Evolutionary conservation across 1,140 invertebrate species (phyloP).

Genomic region (Trialeurodes vaporariorum): DNA sequence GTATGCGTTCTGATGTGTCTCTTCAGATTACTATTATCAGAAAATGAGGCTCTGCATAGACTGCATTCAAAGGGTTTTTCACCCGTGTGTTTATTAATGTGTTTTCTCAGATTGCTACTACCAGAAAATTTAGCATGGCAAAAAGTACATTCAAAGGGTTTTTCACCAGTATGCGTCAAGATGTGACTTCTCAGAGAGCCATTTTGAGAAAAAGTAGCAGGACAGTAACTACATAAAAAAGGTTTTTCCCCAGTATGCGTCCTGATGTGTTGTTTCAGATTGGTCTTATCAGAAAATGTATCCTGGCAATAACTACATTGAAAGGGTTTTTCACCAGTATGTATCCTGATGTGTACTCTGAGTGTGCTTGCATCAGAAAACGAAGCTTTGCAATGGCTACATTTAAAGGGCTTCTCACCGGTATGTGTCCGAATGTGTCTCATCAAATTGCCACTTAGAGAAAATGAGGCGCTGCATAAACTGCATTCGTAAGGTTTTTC

Average conservation of each 20-base stretch:
- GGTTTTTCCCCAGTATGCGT: conserved; percentile 42
- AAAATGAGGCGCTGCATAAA: conserved; percentile 49
- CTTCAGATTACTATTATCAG: conserved; percentile 50
- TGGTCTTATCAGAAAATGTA: conserved; percentile 30
- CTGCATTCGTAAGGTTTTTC: conserved; percentile 60
- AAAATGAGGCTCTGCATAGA: conserved; percentile 37
- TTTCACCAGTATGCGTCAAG: conserved; percentile 22
- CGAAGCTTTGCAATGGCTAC: conserved; percentile 18
- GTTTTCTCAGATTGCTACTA: conserved; percentile 12
- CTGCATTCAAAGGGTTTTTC: conserved; percentile 19
- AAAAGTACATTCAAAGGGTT: conserved; percentile 32
- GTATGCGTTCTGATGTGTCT: conserved; percentile 44
- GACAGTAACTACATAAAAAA: conserved; percentile 14
- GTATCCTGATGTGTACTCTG: conserved; percentile 11
- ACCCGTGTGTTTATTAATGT: conserved; percentile 19
- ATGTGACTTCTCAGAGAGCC: conserved; percentile 16
- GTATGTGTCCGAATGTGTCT: conserved; percentile 65
- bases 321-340: conserved; percentile 17
- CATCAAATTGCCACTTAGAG: conserved; percentile 53
- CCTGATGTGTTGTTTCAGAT: conserved; percentile 57
- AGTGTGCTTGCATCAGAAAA: not conserved
- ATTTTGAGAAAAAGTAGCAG: conserved; percentile 12
- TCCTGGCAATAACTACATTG: conserved; percentile 12
- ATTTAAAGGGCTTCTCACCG: conserved; percentile 36
- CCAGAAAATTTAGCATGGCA: conserved; percentile 35